phyloP scores from a whole-genome alignment of 1,140 invertebrate genomes.

The Drosophila sp. region DNA sequence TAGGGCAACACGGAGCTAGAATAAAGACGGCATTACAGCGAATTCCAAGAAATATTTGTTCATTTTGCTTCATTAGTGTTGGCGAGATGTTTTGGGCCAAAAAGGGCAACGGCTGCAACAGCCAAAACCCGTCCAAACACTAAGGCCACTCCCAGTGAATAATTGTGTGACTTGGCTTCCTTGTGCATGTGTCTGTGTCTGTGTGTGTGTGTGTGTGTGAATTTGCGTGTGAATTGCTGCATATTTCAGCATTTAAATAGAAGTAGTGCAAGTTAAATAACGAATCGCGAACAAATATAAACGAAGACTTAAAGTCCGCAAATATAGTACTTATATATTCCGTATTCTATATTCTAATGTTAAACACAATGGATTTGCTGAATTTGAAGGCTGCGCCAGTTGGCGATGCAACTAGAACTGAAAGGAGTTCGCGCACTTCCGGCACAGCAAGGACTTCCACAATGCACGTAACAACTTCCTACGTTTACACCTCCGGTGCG shows the following conservation, averaged over 20 bases:
- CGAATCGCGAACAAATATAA: conserved; percentile 3
- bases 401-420: conserved; percentile 35
- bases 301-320: conserved; percentile 16
- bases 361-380: conserved; percentile 73
- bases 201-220: conserved; percentile 6
- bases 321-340: conserved; percentile 5
- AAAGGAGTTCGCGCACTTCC: conserved; percentile 41
- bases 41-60: conserved; percentile 69
- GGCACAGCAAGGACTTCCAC: conserved; percentile 54
- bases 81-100: conserved; percentile 52
- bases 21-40: conserved; percentile 21
- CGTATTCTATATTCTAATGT: conserved; percentile 47
- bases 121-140: conserved; percentile 30
- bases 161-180: conserved; percentile 14
- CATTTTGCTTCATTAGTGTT: conserved; percentile 62
- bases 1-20: conserved; percentile 4
- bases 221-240: conserved; percentile 14
- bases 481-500: conserved; percentile 9
- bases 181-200: conserved; percentile 8
- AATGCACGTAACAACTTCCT: conserved; percentile 64
- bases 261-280: conserved; percentile 16
- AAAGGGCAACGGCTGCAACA: conserved; percentile 32
- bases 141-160: conserved; percentile 28
- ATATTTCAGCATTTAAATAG: conserved; percentile 2
- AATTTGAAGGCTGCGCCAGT: conserved; percentile 47